Percentiles rank a stretch among this genome's conserved stretches.
Conservation (phyloP, 1,140 invertebrate genomes). For the Megalonaias nervosa region DNA sequence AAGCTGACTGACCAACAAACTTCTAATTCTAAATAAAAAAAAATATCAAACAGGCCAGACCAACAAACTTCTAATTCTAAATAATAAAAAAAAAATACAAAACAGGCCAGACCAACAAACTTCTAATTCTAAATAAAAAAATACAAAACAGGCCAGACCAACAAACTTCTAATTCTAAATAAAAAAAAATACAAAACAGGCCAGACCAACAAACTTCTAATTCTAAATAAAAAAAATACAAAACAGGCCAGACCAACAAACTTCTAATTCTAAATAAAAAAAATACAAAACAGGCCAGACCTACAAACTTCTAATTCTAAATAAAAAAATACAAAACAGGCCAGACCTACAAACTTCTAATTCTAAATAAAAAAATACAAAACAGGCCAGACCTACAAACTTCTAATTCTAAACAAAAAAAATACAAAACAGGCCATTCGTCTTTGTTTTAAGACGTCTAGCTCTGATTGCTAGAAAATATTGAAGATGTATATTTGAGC, state of each 20-base stretch:
- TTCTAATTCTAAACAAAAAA: not conserved
- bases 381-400: not conserved
- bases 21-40: not conserved
- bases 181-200: no score
- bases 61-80: not conserved
- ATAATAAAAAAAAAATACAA: no score
- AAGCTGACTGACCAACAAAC: not conserved
- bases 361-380: not conserved
- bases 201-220: not conserved
- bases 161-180: not conserved
- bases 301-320: not conserved
- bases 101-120: not conserved
- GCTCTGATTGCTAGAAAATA: no score
- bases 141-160: not conserved
- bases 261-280: not conserved
- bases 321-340: no score
- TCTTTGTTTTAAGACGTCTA: no score
- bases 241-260: no score
- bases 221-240: not conserved
- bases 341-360: not conserved
- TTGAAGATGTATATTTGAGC: no score
- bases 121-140: not conserved
- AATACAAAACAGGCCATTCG: no score
- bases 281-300: no score
- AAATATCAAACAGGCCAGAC: no score